A percentile compares a stretch with the other conserved stretches of the same genome.
Evolutionary conservation across 2,113 vertebrate species (phyloP).

Genomic region (Dasyornis broadbenti): DNA sequence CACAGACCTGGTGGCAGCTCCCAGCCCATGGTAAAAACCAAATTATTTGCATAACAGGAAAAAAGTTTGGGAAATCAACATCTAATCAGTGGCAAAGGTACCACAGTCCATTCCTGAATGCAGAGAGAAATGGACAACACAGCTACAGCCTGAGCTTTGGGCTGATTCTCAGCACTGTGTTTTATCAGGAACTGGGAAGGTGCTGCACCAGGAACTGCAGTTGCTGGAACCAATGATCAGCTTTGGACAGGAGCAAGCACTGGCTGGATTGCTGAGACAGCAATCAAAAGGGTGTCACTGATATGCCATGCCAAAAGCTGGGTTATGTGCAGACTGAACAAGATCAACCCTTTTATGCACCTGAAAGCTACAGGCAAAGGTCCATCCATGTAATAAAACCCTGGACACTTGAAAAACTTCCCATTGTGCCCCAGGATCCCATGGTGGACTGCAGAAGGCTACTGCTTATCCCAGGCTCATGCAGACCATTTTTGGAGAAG

Average conservation of each 20-base stretch:
- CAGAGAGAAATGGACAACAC: not conserved
- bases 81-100: not conserved
- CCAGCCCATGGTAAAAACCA: rapidly evolving
- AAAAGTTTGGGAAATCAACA: not conserved
- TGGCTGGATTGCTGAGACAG: not conserved
- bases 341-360: not conserved
- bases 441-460: rapidly evolving
- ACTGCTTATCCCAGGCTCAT: not conserved
- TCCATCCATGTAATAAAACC: not conserved
- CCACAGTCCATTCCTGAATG: not conserved
- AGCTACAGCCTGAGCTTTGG: not conserved
- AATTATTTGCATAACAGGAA: not conserved
- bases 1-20: not conserved
- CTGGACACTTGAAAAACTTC: not conserved
- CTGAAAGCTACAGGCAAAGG: not conserved
- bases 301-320: not conserved
- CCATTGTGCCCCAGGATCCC: rapidly evolving
- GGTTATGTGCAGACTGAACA: not conserved
- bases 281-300: not conserved
- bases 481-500: not conserved
- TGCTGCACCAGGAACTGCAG: not conserved
- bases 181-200: not conserved
- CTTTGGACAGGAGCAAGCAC: not conserved
- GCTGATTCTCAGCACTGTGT: not conserved
- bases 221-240: not conserved